Evolutionary conservation across 2,888 invertebrate genomes (phyloP).

Genomic region (Taenaris catops): DNA sequence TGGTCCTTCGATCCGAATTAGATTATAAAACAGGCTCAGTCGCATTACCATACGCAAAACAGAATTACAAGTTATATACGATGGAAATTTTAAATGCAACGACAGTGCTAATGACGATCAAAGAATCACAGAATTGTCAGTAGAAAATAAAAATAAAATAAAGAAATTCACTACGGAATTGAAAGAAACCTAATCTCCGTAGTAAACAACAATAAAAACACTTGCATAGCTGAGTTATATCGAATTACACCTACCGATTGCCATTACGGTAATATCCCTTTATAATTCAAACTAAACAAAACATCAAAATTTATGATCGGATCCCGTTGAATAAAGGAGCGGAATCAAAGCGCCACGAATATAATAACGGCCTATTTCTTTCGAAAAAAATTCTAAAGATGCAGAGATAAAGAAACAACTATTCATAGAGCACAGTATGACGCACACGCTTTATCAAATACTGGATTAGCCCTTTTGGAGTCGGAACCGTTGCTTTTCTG

Average conservation of each 20-base stretch:
- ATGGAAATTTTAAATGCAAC: too few relatives aligned
- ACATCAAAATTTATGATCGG: constrained; percentile 66
- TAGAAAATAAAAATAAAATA: neutral
- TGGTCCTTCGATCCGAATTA: too few relatives aligned
- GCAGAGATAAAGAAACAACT: constrained; percentile 64
- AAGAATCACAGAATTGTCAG: neutral
- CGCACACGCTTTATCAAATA: constrained; percentile 76
- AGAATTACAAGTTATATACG: too few relatives aligned
- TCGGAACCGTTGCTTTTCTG: constrained; percentile 50
- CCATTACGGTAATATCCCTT: constrained; percentile 74
- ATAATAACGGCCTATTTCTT: constrained; percentile 56
- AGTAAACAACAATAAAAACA: constrained; percentile 57
- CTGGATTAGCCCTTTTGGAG: constrained; percentile 62
- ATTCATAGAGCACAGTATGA: constrained; percentile 57
- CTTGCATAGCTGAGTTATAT: constrained; percentile 55
- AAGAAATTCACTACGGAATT: constrained; percentile 6
- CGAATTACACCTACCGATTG: constrained; percentile 76
- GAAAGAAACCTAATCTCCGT: constrained; percentile 37
- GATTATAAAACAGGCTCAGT: too few relatives aligned
- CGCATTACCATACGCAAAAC: too few relatives aligned
- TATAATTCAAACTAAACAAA: constrained; percentile 75
- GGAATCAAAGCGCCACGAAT: constrained; percentile 71
- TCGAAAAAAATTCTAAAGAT: constrained; percentile 52
- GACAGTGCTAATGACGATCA: too few relatives aligned
- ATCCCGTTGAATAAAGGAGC: constrained; percentile 73